Conservation (phyloP, 2,113 vertebrate genomes). For the Chaetops frenatus region DNA sequence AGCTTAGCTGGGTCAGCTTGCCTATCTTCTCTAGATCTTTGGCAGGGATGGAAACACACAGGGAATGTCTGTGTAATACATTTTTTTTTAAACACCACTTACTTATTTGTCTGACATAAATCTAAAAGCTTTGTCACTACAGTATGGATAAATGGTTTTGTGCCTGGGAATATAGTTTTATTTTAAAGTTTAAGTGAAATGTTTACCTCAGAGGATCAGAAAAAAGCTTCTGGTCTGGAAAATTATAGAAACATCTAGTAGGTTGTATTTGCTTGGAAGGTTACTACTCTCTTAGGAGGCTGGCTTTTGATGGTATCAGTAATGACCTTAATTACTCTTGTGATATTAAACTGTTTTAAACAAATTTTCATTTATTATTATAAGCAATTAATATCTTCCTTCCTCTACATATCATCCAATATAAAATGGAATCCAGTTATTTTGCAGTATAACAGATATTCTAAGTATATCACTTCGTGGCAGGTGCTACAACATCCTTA, state of each 20-base stretch:
- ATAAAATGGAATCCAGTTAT: background rate
- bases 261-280: background rate
- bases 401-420: background rate
- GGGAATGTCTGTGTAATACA: background rate
- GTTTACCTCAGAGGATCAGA: background rate
- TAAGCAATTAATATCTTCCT: background rate
- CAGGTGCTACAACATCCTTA: background rate
- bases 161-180: background rate
- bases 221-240: background rate
- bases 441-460: background rate
- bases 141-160: background rate
- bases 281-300: background rate
- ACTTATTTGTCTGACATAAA: background rate
- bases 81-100: background rate
- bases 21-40: background rate
- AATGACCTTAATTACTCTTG: background rate
- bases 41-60: background rate
- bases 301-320: background rate
- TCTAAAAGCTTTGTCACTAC: background rate
- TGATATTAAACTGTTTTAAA: background rate
- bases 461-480: background rate
- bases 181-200: slow-evolving; percentile 8
- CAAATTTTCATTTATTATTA: background rate
- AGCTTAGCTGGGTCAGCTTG: background rate
- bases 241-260: background rate